These are phyloP conservation scores for Sparus aurata DNA, from an alignment of 2,797 vertebrate genomes.

Conservation along the genomic window DNA sequence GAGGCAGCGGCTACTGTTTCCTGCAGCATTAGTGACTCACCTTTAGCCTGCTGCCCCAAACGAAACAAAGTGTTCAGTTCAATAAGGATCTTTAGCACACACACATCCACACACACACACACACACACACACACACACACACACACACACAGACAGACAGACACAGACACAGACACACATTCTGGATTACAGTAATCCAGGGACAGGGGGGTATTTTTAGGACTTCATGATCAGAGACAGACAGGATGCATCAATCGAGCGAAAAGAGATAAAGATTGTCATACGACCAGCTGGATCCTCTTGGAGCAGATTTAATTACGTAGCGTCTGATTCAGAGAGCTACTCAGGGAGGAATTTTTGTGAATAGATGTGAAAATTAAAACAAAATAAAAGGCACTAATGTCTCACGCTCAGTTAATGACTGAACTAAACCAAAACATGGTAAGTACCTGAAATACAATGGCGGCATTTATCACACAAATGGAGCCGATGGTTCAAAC, in stretches of 20 bases:
- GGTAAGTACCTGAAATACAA: not conserved
- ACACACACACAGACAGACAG: constrained; percentile 35
- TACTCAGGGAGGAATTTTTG: not conserved
- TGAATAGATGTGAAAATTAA: not conserved
- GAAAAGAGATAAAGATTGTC: constrained; percentile 64
- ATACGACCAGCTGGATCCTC: constrained; percentile 56
- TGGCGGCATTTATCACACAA: not conserved
- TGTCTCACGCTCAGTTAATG: not conserved
- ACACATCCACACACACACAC: constrained; percentile 16
- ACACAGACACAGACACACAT: constrained; percentile 22
- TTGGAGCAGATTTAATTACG: constrained; percentile 42
- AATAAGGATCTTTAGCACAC: constrained; percentile 18
- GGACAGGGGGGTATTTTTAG: constrained; percentile 74
- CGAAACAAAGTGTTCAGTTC: constrained; percentile 35
- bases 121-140: constrained; percentile 16
- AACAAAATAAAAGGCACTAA: not conserved
- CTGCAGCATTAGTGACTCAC: constrained; percentile 22
- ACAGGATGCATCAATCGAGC: constrained; percentile 57
- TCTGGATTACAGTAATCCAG: constrained; percentile 82
- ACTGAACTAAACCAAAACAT: not conserved
- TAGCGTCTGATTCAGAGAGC: constrained; percentile 7
- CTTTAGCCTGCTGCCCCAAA: constrained; percentile 24
- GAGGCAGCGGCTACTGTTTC: not conserved
- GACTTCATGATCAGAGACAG: constrained; percentile 59
- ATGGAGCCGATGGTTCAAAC: not conserved